Evolutionary conservation across 1,140 invertebrate genomes (phyloP).

Genomic region (Drosophila pseudoobscura): DNA sequence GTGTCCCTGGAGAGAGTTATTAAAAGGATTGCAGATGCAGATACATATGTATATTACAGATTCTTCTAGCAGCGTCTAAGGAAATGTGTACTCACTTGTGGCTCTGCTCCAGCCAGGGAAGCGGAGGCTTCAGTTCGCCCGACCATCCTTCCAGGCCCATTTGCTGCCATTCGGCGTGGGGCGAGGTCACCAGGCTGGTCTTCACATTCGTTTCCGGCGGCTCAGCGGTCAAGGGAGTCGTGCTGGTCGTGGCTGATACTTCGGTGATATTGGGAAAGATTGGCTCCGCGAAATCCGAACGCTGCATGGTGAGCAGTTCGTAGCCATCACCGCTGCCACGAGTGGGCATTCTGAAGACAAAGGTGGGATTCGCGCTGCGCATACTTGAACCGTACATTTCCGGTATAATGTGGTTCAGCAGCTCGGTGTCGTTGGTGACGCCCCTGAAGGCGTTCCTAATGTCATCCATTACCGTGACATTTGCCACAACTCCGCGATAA

Average conservation of each 20-base stretch:
- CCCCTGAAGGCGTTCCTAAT: constrained; percentile 71
- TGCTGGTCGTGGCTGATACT: background rate
- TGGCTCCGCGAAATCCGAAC: constrained; percentile 68
- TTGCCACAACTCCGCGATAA: constrained; percentile 15
- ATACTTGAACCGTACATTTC: constrained; percentile 72
- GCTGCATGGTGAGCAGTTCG: constrained; percentile 58
- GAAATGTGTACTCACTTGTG: constrained; percentile 36
- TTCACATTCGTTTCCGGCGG: constrained; percentile 44
- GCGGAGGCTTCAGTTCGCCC: constrained; percentile 53
- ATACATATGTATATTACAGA: background rate
- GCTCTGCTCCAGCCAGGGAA: constrained; percentile 37
- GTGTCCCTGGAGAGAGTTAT: constrained; percentile 22
- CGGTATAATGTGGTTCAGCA: constrained; percentile 66
- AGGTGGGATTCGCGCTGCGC: constrained; percentile 58
- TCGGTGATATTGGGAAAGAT: constrained; percentile 72
- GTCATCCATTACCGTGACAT: constrained; percentile 61
- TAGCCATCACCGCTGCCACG: constrained; percentile 14
- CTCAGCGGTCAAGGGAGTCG: constrained; percentile 1
- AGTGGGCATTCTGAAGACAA: constrained; percentile 72
- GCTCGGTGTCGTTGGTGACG: constrained; percentile 67
- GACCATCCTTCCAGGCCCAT: constrained; percentile 73
- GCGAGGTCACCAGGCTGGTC: constrained; percentile 20
- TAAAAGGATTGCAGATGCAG: background rate
- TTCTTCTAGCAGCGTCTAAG: background rate
- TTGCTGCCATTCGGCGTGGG: constrained; percentile 46